Base-by-base conservation (phyloP, 2,113 vertebrate species). In the Leptodactylus fuscus region DNA sequence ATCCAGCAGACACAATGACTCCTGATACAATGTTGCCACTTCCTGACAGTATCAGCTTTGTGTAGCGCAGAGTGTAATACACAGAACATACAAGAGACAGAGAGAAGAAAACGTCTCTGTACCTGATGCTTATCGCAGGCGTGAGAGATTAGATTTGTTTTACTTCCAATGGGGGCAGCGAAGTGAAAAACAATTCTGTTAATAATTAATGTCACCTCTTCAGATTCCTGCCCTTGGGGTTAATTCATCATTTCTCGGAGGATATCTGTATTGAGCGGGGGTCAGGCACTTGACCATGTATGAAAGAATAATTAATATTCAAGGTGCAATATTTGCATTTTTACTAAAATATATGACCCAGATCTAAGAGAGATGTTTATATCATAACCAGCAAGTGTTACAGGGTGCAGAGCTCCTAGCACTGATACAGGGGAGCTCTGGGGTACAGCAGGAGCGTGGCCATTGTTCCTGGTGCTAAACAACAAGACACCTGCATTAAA, bases 171-270 rank as follows among this genome's bases (percentile, higher is more conserved):
- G 34, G 22, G 27, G 53, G 81, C 34, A 74, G n/a, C 18, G 36
- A 74, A 83, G 81, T n/a, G 55, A 69, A 83, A 83, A 83, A 74
- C 36, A 46, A 74, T 83, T 83, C 51, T 34, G 60, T 73, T 58
- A 73, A 83, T 83, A 83, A 71, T 82, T 70, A 82, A 74, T 44
- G 49, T 53, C 81, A 46, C 51, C 81, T 74, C 22, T 41, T 20
- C 22, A 29, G 65, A 82, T 82, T 38, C 2, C 65, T 38, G 81
- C 29, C 46, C 32, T 18, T 13, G 10, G 32, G 62, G 81, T 55
- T 82, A 38, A 83, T 83, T 60, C 69, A 44, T 73, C 27, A 32
- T 74, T 44, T 27, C 69, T 82, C 20, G 9, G 81, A 81, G 60
- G 48, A 53, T 36, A 49, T 53, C 65, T 53, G 81, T n/a, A 82